Base-by-base conservation (phyloP, 1,140 invertebrate genomes). In the Piezodorus guildinii region DNA sequence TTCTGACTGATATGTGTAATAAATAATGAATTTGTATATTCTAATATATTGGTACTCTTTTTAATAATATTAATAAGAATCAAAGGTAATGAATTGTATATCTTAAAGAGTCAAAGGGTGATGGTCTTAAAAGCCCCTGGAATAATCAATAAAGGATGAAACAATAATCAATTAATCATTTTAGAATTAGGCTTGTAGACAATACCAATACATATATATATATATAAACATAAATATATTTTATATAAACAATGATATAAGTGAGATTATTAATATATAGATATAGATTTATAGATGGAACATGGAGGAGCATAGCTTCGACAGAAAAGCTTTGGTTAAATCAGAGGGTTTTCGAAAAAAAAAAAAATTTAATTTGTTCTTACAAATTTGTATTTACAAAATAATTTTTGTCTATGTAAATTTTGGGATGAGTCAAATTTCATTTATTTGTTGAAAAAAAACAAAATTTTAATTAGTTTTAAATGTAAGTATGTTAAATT, bases 101-200 rank as follows among this genome's bases (percentile, higher is more conserved):
- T 56, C 52, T 56, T 56, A 56, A 56, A 56, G 52, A 56, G 52
- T 56, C 52, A 56, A 56, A 56, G 52, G 52, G 23, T 56, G 52
- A 23, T 56, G 23, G 23, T 56, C 17, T 56, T 21, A 56, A 56
- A 56, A 23, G 15, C 23, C 23, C 23, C 23, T 25, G 4, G 19
- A 23, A 56, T 56, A 56, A 56, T 56, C 52, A 56, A 56, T 25
- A 39, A 39, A 39, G 34, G 15, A 56, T 49, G 46, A 56, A 23
- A 25, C 52, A 56, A 25, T 56, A 56, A 56, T 56, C 52, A 56
- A 56, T 56, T 56, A 56, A 56, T 56, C 52, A 56, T 56, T 23
- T 9, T 23, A 25, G 17, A 56, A 56, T 23, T 56, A 56, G 52
- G 15, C 34, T 25, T 23, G 52, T 56, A 56, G 52, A 56, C 52